Conservation (phyloP, 1,140 invertebrate genomes). For the Drosophila nasuta region DNA sequence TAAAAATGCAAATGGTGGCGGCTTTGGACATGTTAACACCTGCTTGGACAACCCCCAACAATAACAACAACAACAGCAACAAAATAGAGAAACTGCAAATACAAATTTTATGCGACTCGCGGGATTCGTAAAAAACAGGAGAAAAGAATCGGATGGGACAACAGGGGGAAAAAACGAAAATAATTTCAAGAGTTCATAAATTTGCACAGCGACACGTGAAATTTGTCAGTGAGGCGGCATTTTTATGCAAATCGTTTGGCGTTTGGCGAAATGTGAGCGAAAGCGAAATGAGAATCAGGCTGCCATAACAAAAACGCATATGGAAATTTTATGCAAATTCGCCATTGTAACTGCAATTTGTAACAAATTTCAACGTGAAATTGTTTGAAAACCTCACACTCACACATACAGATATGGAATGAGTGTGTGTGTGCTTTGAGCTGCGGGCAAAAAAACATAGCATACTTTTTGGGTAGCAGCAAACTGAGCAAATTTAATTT, state of each 20-base stretch:
- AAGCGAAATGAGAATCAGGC: conserved; percentile 37
- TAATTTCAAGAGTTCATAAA: conserved; percentile 60
- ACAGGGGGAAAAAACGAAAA: conserved; percentile 11
- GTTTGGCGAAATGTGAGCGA: conserved; percentile 34
- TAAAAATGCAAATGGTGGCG: conserved; percentile 47
- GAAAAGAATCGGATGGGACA: not conserved
- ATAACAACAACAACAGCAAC: not conserved
- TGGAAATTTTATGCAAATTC: conserved; percentile 81
- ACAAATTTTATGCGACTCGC: conserved; percentile 54
- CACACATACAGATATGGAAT: not conserved
- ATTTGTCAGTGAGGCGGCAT: conserved; percentile 57
- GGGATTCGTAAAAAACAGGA: conserved; percentile 14
- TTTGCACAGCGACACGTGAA: conserved; percentile 45
- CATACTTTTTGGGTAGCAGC: conserved; percentile 43
- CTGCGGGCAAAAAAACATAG: conserved; percentile 52
- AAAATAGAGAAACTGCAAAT: conserved; percentile 14
- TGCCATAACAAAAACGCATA: conserved; percentile 60
- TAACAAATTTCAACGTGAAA: conserved; percentile 76
- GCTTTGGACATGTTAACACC: conserved; percentile 68
- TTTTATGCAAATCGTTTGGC: conserved; percentile 47
- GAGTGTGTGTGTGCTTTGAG: not conserved
- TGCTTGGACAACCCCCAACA: conserved; percentile 33
- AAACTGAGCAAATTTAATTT: conserved; percentile 68
- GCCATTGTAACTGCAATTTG: conserved; percentile 74
- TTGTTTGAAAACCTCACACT: conserved; percentile 58